Base-by-base conservation (phyloP, 2,888 invertebrate genomes). In the Hemaris fuciformis region DNA sequence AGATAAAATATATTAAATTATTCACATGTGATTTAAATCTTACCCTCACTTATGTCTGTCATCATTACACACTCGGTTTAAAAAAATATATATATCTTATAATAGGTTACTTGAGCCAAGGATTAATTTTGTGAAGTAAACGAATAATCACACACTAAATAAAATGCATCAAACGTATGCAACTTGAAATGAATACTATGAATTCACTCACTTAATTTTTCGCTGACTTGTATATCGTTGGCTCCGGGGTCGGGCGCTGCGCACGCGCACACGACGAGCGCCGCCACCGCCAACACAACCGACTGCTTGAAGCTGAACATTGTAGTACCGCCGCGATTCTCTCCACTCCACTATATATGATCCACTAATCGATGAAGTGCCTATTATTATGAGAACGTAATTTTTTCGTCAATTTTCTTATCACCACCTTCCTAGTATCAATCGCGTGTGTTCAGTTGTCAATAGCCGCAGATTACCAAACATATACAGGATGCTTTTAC, bases 241-340 rank as follows among this genome's bases (percentile, higher is more conserved):
- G 64, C 67, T 57, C 69, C 74, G 60, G 79, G 80, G 20, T 71
- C 68, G 48, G 63, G 73, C 62, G 61, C 71, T 64, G 69, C 73
- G 64, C 60, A 27, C 20, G 71, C 78, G 70, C 77, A 64, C 53
- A 71, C 77, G 61, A 69, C 63, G 23, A 80, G 68, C 70, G 75
- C 80, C 42, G 73, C 69, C 57, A 76, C 65, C 66, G 74, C 76
- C 67, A 74, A 62, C 74, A 76, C 74, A 74, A 74, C 73, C 77
- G 74, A 60, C 71, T 69, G 68, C 67, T 63, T 66, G 58, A 67
- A 69, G 64, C 72, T 65, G 72, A 65, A 71, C 77, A 79, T 83
- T 68, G 76, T 73, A 65, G 61, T 67, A 71, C 71, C 74, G 66
- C 59, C 63, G 57, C 38, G 38, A 57, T 63, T 67, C 60, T 58